Conservation (phyloP, 2,888 invertebrate genomes). For the Synanthedon tipuliformis region DNA sequence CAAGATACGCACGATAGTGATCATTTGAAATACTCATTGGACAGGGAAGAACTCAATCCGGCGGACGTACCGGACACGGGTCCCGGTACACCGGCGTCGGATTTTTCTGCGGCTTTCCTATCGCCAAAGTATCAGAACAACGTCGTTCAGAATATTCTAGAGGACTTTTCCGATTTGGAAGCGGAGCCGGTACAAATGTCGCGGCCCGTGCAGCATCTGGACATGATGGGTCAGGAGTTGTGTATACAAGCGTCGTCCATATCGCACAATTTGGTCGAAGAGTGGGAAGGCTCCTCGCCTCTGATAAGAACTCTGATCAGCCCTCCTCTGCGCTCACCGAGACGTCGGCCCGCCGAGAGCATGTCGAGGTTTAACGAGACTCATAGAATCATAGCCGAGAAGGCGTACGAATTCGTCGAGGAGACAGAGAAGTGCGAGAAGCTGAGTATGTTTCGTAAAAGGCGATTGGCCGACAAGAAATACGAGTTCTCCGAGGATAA, state of each 20-base stretch:
- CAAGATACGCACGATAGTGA: conserved; percentile 39
- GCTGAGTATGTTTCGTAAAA: conserved; percentile 85
- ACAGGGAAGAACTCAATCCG: conserved; percentile 44
- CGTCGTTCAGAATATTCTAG: conserved; percentile 71
- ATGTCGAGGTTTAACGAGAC: conserved; percentile 66
- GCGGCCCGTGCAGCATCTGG: conserved; percentile 50
- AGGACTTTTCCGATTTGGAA: conserved; percentile 73
- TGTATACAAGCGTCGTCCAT: conserved; percentile 60
- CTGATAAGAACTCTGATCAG: conserved; percentile 61
- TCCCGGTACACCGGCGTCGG: conserved; percentile 47
- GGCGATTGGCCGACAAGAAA: conserved; percentile 89
- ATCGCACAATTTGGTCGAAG: conserved; percentile 60
- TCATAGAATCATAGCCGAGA: conserved; percentile 72
- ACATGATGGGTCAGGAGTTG: conserved; percentile 59
- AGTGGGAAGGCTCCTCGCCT: conserved; percentile 64
- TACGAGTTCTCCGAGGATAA: conserved; percentile 90
- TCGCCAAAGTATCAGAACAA: conserved; percentile 67
- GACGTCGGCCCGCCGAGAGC: conserved; percentile 59
- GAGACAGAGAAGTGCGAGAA: conserved; percentile 88
- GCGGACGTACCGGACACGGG: conserved; percentile 34
- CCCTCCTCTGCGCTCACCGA: conserved; percentile 56
- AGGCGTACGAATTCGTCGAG: conserved; percentile 88
- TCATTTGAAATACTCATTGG: conserved; percentile 41
- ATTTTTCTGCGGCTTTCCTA: conserved; percentile 53
- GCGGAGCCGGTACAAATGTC: conserved; percentile 61